Base-by-base conservation (phyloP, 2,888 invertebrate genomes). In the Lissocephala sabroskyi region DNA sequence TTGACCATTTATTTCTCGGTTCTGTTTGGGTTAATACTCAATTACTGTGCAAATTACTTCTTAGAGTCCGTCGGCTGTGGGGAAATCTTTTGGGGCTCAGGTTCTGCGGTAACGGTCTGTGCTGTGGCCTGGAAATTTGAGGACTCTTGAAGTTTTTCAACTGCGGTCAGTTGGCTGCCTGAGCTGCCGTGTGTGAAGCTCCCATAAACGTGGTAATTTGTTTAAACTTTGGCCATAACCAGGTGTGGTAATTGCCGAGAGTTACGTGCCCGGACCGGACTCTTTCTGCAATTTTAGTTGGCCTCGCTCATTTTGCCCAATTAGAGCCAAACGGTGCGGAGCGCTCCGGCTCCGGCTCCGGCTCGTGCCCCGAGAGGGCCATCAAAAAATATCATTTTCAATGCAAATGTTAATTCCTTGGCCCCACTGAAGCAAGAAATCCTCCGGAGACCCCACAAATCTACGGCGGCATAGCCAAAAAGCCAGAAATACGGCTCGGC, bases 41-140 rank as follows among this genome's bases (percentile, higher is more conserved):
- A 82, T 82, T 81, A 80, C 79, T 76, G 80, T 82, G 81, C 68
- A 81, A 82, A 82, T 82, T 82, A 76, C 80, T 79, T 77, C 63
- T n/a, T 74, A 79, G 62, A 10, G 13, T 16, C 16, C 16, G 6
- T 3, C 14, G 6, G 50, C 28, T 26, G 14, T 18, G 13, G 42
- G 47, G 41, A 45, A 41, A 23, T 29, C 36, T 47, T 35, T 40
- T 44, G 14, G 35, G 26, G n/a, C n/a, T n/a, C n/a, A n/a, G n/a
- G n/a, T 40, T 36, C 19, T 18, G 41, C 49, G 44, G 36, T 16
- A 37, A 37, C 37, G 17, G 17, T 37, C 19, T 28, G 44, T 29
- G 10, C 19, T 35, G 16, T 35, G 35, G 35, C 14, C 35, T 16
- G 16, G n/a, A 35, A 35, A 30, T 33, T 39, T 46, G 33, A 32